Evolutionary conservation across 2,888 invertebrate genomes (phyloP).

Genomic region (Dryobotodes eremita): DNA sequence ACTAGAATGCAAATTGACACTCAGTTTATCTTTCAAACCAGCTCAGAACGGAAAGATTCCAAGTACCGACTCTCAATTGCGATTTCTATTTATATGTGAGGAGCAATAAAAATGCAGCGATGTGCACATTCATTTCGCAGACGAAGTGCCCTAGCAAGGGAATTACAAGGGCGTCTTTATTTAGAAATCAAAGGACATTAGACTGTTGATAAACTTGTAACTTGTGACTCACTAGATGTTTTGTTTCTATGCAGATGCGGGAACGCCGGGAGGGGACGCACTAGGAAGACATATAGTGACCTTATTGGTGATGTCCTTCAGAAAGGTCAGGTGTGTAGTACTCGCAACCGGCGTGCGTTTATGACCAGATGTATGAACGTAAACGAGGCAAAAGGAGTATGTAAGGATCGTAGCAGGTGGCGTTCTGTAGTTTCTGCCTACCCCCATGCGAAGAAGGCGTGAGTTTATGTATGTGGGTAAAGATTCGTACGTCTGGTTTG

Average conservation of each 20-base stretch:
- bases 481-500: constrained; percentile 24
- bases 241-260: constrained; percentile 42
- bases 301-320: too few relatives aligned
- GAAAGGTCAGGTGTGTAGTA: too few relatives aligned
- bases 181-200: constrained; percentile 54
- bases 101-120: constrained; percentile 48
- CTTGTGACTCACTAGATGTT: constrained; percentile 38
- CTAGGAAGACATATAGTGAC: too few relatives aligned
- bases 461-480: too few relatives aligned
- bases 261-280: too few relatives aligned
- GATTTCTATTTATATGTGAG: constrained; percentile 38
- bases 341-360: too few relatives aligned
- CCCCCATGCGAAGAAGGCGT: too few relatives aligned
- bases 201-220: constrained; percentile 39
- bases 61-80: constrained; percentile 35
- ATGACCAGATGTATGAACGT: too few relatives aligned
- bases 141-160: constrained; percentile 50
- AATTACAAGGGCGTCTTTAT: constrained; percentile 59
- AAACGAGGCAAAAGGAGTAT: too few relatives aligned
- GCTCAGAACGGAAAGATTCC: constrained; percentile 38
- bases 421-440: too few relatives aligned
- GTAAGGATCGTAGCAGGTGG: too few relatives aligned
- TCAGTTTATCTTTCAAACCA: constrained; percentile 44
- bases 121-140: constrained; percentile 32
- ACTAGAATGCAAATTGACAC: constrained; percentile 48